Evolutionary conservation across 2,888 invertebrate genomes (phyloP), one percentile per base, ranked within the genome.

Genomic region (Litoditis marina): DNA sequence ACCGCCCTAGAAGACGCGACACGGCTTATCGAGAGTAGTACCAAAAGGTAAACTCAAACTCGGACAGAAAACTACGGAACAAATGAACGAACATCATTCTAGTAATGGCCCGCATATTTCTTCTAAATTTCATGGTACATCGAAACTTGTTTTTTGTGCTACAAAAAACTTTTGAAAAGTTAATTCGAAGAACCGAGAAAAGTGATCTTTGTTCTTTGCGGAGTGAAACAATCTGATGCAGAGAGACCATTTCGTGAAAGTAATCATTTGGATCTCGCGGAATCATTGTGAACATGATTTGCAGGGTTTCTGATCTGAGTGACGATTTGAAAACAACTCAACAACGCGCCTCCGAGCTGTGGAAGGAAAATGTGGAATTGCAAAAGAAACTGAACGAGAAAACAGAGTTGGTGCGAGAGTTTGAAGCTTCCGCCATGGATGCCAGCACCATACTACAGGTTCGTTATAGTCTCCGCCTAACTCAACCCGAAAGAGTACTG

Each of bases 1-100:
- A 63, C 59, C 31, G 77, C 78, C 6, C 61, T 81, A 19, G 76
- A 79, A 60, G 71, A 78, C 25, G 79, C 81, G 1, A 82, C 79
- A 2, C 50, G 57, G n/a, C 67, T 80, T 11, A 77, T 81, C 25
- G 73, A 77, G 42, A 74, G 77, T 13, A 78, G 74, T 25, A 66
- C 78, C 16, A 36, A 58, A 27, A 73, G 71, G 70, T 79, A 61
- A 44, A 13, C n/a, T n/a, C n/a, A n/a, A n/a, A n/a, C n/a, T n/a
- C n/a, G n/a, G n/a, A n/a, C n/a, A n/a, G n/a, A n/a, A n/a, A n/a
- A n/a, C n/a, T n/a, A n/a, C n/a, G n/a, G n/a, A n/a, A n/a, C n/a
- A n/a, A n/a, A n/a, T n/a, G n/a, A n/a, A n/a, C n/a, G n/a, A n/a
- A n/a, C n/a, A n/a, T n/a, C n/a, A n/a, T n/a, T n/a, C n/a, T n/a